A percentile compares a stretch with the other conserved stretches of the same genome.
Conservation (phyloP, 2,888 invertebrate genomes). For the Perizoma affinitatum region DNA sequence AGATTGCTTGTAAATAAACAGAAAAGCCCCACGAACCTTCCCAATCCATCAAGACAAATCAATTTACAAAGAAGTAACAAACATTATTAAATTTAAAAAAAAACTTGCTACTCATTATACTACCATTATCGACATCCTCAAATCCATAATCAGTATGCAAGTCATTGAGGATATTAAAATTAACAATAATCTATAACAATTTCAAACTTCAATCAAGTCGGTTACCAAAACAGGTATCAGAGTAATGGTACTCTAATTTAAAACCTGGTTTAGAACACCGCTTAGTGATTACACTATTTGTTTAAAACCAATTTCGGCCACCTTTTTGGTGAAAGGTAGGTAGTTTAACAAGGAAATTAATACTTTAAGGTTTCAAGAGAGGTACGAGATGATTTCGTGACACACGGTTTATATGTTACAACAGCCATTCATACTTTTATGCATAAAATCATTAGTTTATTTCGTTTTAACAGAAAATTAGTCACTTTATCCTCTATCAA, state of each 20-base stretch:
- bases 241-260: conserved; percentile 7
- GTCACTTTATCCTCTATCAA: too few species aligned
- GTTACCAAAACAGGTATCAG: conserved; percentile 12
- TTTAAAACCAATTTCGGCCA: conserved; percentile 19
- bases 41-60: too few species aligned
- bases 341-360: conserved; percentile 39
- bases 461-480: conserved; percentile 6
- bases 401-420: conserved; percentile 33
- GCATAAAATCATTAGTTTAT: not conserved
- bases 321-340: conserved; percentile 24
- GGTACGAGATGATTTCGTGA: conserved; percentile 30
- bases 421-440: not conserved
- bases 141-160: too few species aligned
- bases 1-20: too few species aligned
- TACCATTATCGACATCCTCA: too few species aligned
- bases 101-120: too few species aligned
- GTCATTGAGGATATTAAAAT: too few species aligned
- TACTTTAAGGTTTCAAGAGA: conserved; percentile 45
- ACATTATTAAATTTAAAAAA: too few species aligned
- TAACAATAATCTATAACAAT: too few species aligned
- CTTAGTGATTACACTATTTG: conserved; percentile 26
- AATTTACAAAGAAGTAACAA: too few species aligned
- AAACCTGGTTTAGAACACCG: conserved; percentile 8
- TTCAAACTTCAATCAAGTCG: not conserved
- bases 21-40: too few species aligned